Evolutionary conservation across 2,888 invertebrate species (phyloP), one percentile per base, ranked within the genome.

Genomic region (Pherbina coryleti): DNA sequence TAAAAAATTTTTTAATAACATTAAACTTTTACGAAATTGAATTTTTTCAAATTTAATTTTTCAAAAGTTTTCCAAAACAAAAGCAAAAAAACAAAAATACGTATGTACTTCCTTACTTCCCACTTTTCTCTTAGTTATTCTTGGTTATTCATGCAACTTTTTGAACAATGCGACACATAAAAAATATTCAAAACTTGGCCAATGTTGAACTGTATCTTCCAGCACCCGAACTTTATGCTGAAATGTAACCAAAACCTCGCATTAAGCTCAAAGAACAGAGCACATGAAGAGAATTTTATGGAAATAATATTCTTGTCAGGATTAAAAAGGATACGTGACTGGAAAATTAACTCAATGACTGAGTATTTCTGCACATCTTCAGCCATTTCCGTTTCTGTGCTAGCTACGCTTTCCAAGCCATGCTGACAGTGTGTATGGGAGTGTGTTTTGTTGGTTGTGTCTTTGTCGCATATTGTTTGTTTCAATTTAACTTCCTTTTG

Each of bases 261-360:
- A 67, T 75, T 75, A 75, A 67, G 34, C 22, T 53, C 34, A n/a
- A 49, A 62, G 66, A 19, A 66, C 22, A 75, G 64, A 22, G 75
- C 64, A 55, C 75, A 75, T 71, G 77, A 80, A 81, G 79, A 79
- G 80, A 80, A 80, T 86, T 87, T 85, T 84, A 86, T 87, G 86
- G 84, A 86, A 87, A 87, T 86, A 86, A 88, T 89, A 89, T 89
- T 89, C 89, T 86, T 88, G 88, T 89, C 89, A 89, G 89, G 89
- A 89, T 89, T 89, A 89, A 89, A 89, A 89, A 87, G 88, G 85
- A 86, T 84, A 89, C 89, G 89, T 89, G 89, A 88, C 86, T 87
- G 78, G 89, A 86, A 89, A 88, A 85, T 86, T 84, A 87, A 88
- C 85, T 83, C 84, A 83, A 87, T 85, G 84, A 84, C 57, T 64